phyloP scores from a whole-genome alignment of 2,797 vertebrate genomes.

The Saguinus oedipus region DNA sequence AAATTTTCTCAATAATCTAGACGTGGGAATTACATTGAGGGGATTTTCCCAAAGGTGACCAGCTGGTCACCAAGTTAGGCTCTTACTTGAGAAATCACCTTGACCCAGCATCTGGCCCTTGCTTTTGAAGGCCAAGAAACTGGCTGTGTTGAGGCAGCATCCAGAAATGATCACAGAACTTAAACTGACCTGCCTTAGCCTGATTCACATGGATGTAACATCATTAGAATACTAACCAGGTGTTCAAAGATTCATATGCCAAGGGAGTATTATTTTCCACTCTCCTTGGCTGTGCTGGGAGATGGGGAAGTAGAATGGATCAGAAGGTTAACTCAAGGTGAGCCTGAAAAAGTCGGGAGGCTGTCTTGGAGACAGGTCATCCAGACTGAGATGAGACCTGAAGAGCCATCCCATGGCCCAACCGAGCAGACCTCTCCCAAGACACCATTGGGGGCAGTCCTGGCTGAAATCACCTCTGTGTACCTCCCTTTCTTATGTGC shows the following conservation, averaged over 20 bases:
- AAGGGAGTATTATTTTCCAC: not conserved
- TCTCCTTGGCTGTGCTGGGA: no score
- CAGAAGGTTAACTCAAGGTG: no score
- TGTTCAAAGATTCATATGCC: not conserved
- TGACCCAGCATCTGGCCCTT: not conserved
- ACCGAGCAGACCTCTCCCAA: no score
- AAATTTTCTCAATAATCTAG: not conserved
- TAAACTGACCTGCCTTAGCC: not conserved
- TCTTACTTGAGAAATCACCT: not conserved
- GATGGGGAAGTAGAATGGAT: no score
- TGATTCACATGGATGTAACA: fast-evolving
- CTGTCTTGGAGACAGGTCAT: no score
- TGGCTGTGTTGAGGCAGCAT: not conserved
- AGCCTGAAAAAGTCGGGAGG: no score
- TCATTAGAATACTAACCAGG: not conserved
- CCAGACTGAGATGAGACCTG: no score
- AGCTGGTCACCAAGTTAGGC: not conserved
- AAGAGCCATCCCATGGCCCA: no score
- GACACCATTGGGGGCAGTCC: no score
- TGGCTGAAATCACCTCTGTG: no score
- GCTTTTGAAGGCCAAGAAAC: not conserved
- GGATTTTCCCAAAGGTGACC: not conserved
- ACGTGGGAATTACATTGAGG: not conserved
- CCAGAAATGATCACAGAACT: no score
- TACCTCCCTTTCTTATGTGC: no score